These are phyloP conservation scores for Xestia xanthographa DNA, from an alignment of 2,888 invertebrate genomes.

Conservation along the genomic window DNA sequence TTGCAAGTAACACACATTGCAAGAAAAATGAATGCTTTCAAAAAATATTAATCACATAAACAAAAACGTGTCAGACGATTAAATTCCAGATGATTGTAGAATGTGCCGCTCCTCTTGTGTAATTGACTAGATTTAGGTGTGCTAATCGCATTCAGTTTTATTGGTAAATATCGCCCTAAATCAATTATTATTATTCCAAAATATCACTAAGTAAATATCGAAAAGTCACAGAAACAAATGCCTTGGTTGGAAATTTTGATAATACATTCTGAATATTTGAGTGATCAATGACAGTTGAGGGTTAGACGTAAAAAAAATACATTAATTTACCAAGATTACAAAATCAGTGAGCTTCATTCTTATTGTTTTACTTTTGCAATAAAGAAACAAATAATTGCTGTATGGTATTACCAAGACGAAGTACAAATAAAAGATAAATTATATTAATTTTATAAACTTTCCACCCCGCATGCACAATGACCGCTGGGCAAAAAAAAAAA, in stretches of 20 bases:
- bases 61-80: too few species aligned
- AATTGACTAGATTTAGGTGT: not conserved
- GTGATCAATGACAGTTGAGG: not conserved
- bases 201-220: not conserved
- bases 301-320: not conserved
- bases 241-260: not conserved
- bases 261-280: not conserved
- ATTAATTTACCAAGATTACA: not conserved
- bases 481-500: not conserved
- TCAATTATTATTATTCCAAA: too few species aligned
- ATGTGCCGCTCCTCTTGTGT: not conserved
- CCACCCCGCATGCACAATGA: not conserved
- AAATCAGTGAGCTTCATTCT: not conserved
- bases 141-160: too few species aligned
- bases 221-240: not conserved
- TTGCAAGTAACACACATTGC: too few species aligned
- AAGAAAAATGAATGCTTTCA: too few species aligned
- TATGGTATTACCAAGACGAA: not conserved
- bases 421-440: not conserved
- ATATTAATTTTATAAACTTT: not conserved
- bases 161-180: too few species aligned
- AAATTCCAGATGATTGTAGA: not conserved
- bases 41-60: too few species aligned
- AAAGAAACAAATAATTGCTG: not conserved
- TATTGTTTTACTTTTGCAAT: not conserved